Evolutionary conservation across 2,888 invertebrate genomes (phyloP), one percentile per base, ranked within the genome.

Genomic region (Hesperia comma): DNA sequence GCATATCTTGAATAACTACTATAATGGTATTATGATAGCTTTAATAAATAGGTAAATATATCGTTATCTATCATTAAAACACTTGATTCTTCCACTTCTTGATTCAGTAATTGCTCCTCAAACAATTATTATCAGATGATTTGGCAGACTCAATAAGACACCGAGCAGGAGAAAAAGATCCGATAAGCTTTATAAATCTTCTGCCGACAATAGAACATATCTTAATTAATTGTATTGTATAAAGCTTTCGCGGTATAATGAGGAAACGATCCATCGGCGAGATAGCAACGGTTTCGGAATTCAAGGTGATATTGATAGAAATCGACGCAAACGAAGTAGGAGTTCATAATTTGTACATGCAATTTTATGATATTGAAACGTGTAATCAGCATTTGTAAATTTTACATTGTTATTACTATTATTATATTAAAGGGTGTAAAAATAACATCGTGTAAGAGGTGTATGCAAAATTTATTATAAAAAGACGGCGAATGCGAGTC

Each of bases 161-260:
- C 49, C 46, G 56, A 21, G 43, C 43, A 58, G 5, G 26, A 26
- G 26, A 2, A 26, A 4, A 26, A 26, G 26, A 26, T 33, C 64
- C 79, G 77, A 79, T 78, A 77, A 74, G 77, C 63, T 69, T 74
- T 73, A 64, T 69, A 80, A 80, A 82, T 78, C 79, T 75, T 66
- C 54, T 67, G 62, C 61, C 75, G 69, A 78, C 78, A 79, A 77
- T 75, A 69, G 76, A 69, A 75, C 74, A 75, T 75, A 78, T 80
- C 79, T 83, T 83, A 84, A 84, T 84, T 84, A 84, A 84, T 83
- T 81, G 79, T 79, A 79, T 79, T 81, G 79, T 77, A 73, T 70
- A 70, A 70, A 74, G 72, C 72, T 43, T 72, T 64, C 54, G 46
- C 71, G 68, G 66, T 73, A 74, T 78, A 78, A 78, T 71, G 72